Conservation (phyloP, 2,888 invertebrate species). For the Lobophora halterata region DNA sequence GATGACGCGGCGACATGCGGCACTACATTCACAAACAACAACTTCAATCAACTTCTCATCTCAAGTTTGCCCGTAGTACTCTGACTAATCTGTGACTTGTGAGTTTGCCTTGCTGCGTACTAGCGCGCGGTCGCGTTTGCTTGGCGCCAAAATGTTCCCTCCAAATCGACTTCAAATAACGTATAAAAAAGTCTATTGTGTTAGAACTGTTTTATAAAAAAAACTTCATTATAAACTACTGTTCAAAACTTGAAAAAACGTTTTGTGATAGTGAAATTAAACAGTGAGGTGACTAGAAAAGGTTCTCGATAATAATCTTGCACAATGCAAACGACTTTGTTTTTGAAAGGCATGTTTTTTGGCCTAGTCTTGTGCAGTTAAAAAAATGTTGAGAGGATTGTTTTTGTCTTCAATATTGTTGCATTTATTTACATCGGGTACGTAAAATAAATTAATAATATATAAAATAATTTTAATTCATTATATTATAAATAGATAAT, state of each 20-base stretch:
- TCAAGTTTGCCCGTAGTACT: too few relatives aligned
- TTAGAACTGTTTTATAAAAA: constrained; percentile 50
- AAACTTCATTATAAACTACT: too few relatives aligned
- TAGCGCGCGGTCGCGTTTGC: constrained; percentile 43
- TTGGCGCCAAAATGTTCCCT: constrained; percentile 53
- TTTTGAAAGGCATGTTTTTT: constrained; percentile 56
- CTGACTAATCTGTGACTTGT: too few relatives aligned
- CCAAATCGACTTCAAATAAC: constrained; percentile 39
- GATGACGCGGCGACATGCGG: too few relatives aligned
- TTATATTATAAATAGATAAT: too few relatives aligned
- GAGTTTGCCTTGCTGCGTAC: constrained; percentile 51
- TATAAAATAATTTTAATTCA: not conserved
- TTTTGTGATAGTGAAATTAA: constrained; percentile 44
- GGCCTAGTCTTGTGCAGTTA: constrained; percentile 54
- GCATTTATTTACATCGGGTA: constrained; percentile 58
- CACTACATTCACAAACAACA: too few relatives aligned
- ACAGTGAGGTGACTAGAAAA: constrained; percentile 48
- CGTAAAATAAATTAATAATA: too few relatives aligned
- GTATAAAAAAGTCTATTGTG: constrained; percentile 26
- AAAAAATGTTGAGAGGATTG: constrained; percentile 71
- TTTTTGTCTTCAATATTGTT: constrained; percentile 57
- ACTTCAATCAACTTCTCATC: too few relatives aligned
- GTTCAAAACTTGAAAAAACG: too few relatives aligned
- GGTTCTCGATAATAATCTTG: constrained; percentile 41
- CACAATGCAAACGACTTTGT: constrained; percentile 68